Conservation (phyloP, 2,888 invertebrate species). For the Pegoplata infirma region DNA sequence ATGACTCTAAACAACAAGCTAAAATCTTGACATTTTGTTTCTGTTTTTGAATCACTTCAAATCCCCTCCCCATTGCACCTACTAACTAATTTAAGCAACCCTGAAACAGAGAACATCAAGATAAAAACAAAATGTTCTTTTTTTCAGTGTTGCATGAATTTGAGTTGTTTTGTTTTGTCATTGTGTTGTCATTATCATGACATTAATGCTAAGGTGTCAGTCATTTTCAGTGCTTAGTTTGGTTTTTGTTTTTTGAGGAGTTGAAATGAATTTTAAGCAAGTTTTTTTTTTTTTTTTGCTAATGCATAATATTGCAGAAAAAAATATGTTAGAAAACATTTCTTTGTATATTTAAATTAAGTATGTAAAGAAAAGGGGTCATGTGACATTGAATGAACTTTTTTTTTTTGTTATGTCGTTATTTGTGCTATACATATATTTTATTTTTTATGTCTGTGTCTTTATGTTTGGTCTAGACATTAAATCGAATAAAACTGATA, state of each 20-base stretch:
- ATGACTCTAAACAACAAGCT: background rate
- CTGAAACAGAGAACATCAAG: background rate
- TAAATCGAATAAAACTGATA: background rate
- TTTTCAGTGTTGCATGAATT: background rate
- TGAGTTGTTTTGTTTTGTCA: background rate
- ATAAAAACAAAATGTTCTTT: background rate
- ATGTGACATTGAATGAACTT: background rate
- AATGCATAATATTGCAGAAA: background rate
- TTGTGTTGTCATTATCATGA: background rate
- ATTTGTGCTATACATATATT: background rate
- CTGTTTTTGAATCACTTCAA: background rate
- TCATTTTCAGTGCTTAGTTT: background rate
- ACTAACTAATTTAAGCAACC: background rate
- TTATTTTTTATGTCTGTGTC: too few species aligned
- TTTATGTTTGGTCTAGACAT: background rate
- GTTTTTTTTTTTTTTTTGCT: background rate
- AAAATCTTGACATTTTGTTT: background rate
- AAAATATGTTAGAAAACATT: too few species aligned
- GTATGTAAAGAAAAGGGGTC: background rate
- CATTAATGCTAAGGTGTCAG: background rate
- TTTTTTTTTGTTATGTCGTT: background rate
- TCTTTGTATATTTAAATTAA: background rate
- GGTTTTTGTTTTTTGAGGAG: background rate
- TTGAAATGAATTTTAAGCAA: background rate
- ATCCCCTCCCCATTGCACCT: too few species aligned